phyloP scores from a whole-genome alignment of 2,113 vertebrate species.

The Protobothrops flavoviridis region DNA sequence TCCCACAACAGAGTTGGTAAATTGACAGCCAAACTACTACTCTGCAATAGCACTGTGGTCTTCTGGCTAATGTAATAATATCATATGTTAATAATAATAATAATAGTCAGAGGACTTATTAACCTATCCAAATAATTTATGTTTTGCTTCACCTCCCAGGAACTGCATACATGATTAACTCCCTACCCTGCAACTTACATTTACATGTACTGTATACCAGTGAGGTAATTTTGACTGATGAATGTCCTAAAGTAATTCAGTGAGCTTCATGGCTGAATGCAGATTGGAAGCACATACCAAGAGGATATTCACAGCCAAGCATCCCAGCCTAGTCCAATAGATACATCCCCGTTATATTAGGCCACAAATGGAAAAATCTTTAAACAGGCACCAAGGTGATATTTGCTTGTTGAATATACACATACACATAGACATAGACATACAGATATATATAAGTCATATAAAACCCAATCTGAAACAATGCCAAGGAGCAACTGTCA shows the following conservation, averaged over 20 bases:
- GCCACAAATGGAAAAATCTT: background rate
- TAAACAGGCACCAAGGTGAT: background rate
- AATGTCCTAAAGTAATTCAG: background rate
- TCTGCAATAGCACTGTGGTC: background rate
- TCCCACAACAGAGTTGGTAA: background rate
- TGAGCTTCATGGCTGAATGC: background rate
- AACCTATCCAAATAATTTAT: background rate
- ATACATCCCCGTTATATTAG: background rate
- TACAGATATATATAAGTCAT: background rate
- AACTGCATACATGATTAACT: background rate
- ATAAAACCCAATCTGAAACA: background rate
- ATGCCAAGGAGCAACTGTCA: background rate
- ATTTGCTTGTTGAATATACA: background rate
- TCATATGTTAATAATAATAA: no score
- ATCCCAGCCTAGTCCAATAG: background rate
- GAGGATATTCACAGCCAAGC: background rate
- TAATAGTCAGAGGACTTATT: background rate
- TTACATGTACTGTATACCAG: background rate
- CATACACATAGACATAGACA: no score
- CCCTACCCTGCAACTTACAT: background rate
- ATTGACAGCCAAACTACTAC: background rate
- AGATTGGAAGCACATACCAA: background rate
- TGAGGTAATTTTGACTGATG: background rate
- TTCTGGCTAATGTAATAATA: background rate
- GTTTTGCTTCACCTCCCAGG: no score